A percentile compares a stretch with the other conserved stretches of the same genome.
These are phyloP conservation scores for Danio tinwini DNA, from an alignment of 2,797 vertebrate species.

Conservation along the genomic window DNA sequence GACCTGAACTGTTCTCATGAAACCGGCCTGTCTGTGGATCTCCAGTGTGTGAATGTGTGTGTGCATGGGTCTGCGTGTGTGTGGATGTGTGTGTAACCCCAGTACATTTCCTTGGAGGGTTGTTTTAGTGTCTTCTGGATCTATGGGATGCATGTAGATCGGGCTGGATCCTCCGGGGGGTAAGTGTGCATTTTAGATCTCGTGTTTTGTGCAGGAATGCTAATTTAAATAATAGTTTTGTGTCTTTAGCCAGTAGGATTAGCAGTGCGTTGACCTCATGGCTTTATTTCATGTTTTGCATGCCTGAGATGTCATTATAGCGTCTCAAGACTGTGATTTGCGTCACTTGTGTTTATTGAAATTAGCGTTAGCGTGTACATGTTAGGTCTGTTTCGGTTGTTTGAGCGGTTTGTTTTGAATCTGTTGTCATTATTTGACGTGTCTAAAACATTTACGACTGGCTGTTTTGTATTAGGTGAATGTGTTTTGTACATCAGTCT, in stretches of 20 bases:
- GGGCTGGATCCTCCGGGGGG: slow-evolving; percentile 56
- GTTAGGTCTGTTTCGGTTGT: neutral
- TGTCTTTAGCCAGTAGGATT: slow-evolving; percentile 30
- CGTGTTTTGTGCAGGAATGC: slow-evolving; percentile 45
- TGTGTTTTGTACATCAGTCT: neutral
- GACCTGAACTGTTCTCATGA: slow-evolving; percentile 48
- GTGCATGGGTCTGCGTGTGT: neutral
- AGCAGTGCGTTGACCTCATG: slow-evolving; percentile 21
- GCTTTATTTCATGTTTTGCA: neutral
- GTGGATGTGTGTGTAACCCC: slow-evolving; percentile 28
- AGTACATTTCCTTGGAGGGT: slow-evolving; percentile 30
- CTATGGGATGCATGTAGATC: slow-evolving; percentile 68
- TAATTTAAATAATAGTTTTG: neutral
- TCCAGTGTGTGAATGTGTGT: neutral
- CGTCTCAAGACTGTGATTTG: neutral
- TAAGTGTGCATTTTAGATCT: slow-evolving; percentile 45
- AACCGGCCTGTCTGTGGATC: slow-evolving; percentile 53
- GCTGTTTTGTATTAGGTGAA: neutral
- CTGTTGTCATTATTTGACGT: neutral
- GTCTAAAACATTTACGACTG: too few relatives aligned
- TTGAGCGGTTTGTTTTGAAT: neutral
- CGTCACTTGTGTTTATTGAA: neutral
- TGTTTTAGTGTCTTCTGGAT: slow-evolving; percentile 51
- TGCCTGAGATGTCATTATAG: neutral
- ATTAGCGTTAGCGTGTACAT: fast-evolving